phyloP scores from a whole-genome alignment of 2,797 vertebrate species.

The Corythornis leucogaster region DNA sequence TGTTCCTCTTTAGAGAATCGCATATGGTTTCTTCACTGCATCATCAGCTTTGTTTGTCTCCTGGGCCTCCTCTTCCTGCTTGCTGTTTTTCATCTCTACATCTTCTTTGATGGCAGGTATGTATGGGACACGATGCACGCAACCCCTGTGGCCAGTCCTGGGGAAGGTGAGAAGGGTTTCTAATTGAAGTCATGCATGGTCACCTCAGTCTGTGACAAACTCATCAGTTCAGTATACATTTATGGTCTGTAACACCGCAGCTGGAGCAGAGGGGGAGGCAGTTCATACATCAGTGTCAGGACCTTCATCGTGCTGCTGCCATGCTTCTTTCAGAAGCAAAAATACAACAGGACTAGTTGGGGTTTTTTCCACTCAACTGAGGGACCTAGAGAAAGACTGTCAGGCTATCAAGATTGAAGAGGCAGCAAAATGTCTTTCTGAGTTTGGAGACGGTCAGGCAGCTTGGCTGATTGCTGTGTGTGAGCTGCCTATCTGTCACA shows the following conservation, averaged over 20 bases:
- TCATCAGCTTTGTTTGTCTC: background rate
- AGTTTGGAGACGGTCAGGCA: background rate
- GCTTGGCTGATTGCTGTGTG: background rate
- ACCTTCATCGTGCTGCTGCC: background rate
- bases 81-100: background rate
- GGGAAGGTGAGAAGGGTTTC: background rate
- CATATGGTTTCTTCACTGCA: background rate
- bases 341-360: background rate
- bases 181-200: rapidly evolving
- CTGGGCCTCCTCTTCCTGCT: background rate
- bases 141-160: background rate
- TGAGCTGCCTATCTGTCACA: background rate
- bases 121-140: background rate
- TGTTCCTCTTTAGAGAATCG: background rate
- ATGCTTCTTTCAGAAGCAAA: background rate
- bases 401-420: background rate
- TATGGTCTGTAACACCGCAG: background rate
- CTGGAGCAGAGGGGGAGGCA: background rate
- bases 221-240: background rate
- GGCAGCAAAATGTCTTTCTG: background rate
- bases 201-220: background rate
- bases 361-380: background rate
- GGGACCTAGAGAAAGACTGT: background rate
- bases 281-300: background rate
- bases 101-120: background rate